Evolutionary conservation across 2,888 invertebrate genomes (phyloP), one percentile per base, ranked within the genome.

Genomic region (Cephus nigrinus): DNA sequence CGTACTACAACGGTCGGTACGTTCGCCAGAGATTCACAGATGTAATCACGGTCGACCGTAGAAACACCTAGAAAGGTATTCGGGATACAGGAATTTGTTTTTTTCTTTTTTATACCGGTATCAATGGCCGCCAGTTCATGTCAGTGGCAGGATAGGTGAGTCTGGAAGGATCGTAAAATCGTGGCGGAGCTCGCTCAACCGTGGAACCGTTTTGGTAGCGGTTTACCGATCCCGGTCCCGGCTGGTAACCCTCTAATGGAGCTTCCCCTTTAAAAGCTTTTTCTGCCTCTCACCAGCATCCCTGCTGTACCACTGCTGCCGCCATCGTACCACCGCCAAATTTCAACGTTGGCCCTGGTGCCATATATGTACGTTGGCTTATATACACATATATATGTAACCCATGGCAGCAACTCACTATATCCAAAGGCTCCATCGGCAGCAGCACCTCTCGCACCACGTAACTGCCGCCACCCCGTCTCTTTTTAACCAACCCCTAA

Each of bases 221-320:
- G 55, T 55, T 55, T 55, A 72, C 32, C 72, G 72, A 55, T 76
- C 76, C 33, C 34, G 40, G 76, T 55, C 72, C 55, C 69, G 35
- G 69, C 75, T 69, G 36, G 71, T 55, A 55, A 55, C 55, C 55
- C 55, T 23, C 55, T 55, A 78, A 77, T 80, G 81, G 77, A 79
- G 80, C 75, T 79, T 83, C 81, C 81, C 79, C 81, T 84, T 84
- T 80, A 85, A 85, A 83, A 80, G 81, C 78, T 82, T 82, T 80
- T 80, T 73, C 33, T 55, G 55, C 55, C 55, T 55, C 55, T 55
- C 77, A 77, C 32, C 71, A 74, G 80, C 72, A 71, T 73, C 77
- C 73, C 69, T 69, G 74, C 72, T 36, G 12, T 34, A 40, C 74
- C 78, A 87, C 86, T 86, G 84, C 78, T 74, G 68, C 75, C 78